Base-by-base conservation (phyloP, 2,888 invertebrate species). In the Eristalis tenax region DNA sequence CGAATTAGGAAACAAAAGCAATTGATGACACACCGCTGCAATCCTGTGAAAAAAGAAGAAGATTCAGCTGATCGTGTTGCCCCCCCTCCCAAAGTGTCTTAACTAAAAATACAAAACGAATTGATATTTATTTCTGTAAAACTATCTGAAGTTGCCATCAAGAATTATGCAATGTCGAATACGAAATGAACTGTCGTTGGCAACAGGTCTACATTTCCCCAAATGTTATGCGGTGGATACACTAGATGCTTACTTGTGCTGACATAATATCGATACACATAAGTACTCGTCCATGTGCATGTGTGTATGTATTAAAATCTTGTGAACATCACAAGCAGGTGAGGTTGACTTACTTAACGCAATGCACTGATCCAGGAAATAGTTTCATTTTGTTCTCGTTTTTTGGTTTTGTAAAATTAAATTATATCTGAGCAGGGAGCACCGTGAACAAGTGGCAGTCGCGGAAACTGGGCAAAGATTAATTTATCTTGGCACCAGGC, bases 111-210 rank as follows among this genome's bases (percentile, higher is more conserved):
- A 85, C 73, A 43, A 50, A 50, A 70, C 64, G 43, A 26, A 86
- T 56, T 61, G 77, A 85, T 85, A 78, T 82, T 78, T 82, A 82
- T 86, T 82, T 86, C 78, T 59, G 85, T 86, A 73, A 86, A 78
- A 66, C 82, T 77, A 86, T 82, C 85, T 70, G 69, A 86, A 74
- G 77, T 74, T 64, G 77, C 70, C 65, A 70, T 70, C 77, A 65
- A 74, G 64, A 74, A 86, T 86, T 86, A 82, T 82, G 85, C 85
- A 86, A 86, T 43, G 63, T 50, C 65, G 61, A 13, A 66, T 69
- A 59, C 38, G 57, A 80, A 80, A 70, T 18, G 69, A 73, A 73
- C 65, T 68, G 8, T 64, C 73, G 68, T 85, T 86, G 82, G 82
- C 77, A 82, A 68, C 57, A 68, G 28, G 38, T 57, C 28, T 38